phyloP scores from a whole-genome alignment of 2,113 vertebrate species.

The Oreotragus oreotragus region DNA sequence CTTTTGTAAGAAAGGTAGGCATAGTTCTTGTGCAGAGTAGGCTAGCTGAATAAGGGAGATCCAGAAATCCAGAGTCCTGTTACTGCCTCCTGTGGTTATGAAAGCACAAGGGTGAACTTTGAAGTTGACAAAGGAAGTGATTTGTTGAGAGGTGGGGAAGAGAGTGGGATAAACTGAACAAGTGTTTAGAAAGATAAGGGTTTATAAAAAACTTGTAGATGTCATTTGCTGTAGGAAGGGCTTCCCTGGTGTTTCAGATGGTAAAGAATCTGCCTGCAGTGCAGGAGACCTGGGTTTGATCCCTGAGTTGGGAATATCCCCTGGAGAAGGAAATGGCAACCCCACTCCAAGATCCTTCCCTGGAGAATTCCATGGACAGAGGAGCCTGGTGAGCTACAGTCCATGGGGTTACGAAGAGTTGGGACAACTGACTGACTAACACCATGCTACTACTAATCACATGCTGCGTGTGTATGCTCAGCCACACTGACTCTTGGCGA shows the following conservation, averaged over 20 bases:
- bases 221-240: neutral
- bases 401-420: neutral
- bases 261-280: neutral
- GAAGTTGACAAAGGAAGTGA: neutral
- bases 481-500: no score
- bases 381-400: neutral
- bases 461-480: no score
- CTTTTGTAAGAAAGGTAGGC: neutral
- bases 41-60: neutral
- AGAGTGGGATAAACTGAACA: neutral
- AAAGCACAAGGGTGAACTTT: neutral
- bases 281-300: neutral
- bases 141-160: neutral
- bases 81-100: neutral
- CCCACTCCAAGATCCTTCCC: neutral
- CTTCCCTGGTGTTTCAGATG: neutral
- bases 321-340: neutral
- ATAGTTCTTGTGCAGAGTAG: neutral
- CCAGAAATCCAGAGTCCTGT: neutral
- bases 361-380: neutral
- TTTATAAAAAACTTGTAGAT: neutral
- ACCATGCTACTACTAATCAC: neutral
- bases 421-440: neutral
- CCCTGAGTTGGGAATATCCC: neutral
- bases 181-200: neutral